These are phyloP conservation scores for Holothuria leucospilota DNA, from an alignment of 53 echinoderm and acorn worm species.

Conservation along the genomic window DNA sequence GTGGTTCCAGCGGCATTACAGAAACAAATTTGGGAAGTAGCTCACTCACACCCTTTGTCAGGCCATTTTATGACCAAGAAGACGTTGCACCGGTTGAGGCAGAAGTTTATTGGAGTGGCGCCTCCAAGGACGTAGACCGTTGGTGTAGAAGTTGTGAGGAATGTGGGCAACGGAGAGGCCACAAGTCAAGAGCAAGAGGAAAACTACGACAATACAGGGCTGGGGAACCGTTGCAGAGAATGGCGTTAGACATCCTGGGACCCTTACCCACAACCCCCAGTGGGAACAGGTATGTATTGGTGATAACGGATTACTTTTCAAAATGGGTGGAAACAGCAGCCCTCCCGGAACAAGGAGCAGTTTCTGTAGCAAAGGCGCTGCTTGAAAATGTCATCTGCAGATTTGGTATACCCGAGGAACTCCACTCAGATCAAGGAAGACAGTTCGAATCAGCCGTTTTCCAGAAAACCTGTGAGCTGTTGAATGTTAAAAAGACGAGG, in stretches of 20 bases:
- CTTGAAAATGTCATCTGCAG: no score
- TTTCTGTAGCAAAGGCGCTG: no score
- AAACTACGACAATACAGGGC: no score
- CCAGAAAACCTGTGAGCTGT: no score
- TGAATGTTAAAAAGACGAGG: no score
- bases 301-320: not conserved
- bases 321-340: not conserved
- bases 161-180: slow-evolving; percentile 2
- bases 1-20: slow-evolving; percentile 14
- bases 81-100: not conserved
- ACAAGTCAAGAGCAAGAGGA: not conserved
- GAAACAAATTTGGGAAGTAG: slow-evolving; percentile 6
- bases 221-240: not conserved
- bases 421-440: no score
- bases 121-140: not conserved
- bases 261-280: not conserved
- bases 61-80: not conserved
- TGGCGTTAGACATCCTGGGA: not conserved
- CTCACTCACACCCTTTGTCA: slow-evolving; percentile 2
- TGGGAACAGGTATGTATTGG: not conserved
- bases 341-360: not conserved
- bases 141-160: not conserved
- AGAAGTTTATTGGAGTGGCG: slow-evolving; percentile 29
- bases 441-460: no score
- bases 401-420: no score